phyloP scores from a whole-genome alignment of 2,888 invertebrate genomes.

The Heliconius charithonia region DNA sequence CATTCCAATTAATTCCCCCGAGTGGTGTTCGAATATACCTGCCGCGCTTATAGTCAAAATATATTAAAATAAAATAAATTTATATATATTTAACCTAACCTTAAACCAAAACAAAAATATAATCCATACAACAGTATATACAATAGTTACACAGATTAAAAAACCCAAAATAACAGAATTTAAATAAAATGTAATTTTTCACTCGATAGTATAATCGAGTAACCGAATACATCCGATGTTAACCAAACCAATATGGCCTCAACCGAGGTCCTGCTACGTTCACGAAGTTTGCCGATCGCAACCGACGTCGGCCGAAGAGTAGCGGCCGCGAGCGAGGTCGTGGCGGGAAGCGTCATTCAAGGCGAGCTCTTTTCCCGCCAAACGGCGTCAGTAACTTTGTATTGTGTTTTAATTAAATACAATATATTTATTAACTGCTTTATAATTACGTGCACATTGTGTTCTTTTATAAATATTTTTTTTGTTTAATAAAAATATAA shows the following conservation, averaged over 20 bases:
- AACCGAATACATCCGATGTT: constrained; percentile 27
- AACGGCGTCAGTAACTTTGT: constrained; percentile 68
- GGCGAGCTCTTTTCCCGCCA: constrained; percentile 79
- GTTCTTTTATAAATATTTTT: too few relatives aligned
- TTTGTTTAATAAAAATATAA: too few relatives aligned
- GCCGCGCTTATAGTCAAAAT: too few relatives aligned
- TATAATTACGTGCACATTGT: too few relatives aligned
- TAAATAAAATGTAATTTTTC: background rate
- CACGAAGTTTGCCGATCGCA: constrained; percentile 39
- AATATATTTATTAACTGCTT: constrained; percentile 29
- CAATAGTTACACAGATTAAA: background rate
- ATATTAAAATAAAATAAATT: too few relatives aligned
- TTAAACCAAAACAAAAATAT: background rate
- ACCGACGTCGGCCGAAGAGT: constrained; percentile 58
- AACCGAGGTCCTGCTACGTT: constrained; percentile 14
- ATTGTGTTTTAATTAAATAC: constrained; percentile 60
- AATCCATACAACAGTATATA: background rate
- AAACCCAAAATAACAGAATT: background rate
- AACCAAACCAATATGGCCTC: constrained; percentile 27
- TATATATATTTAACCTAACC: too few relatives aligned
- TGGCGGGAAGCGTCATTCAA: constrained; percentile 77
- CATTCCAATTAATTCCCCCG: too few relatives aligned
- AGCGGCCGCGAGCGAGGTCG: constrained; percentile 80
- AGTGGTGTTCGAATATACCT: too few relatives aligned
- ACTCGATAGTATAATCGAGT: constrained; percentile 11